Evolutionary conservation across 2,113 vertebrate species (phyloP), one percentile per base, ranked within the genome.

Genomic region (Tetrax tetrax): DNA sequence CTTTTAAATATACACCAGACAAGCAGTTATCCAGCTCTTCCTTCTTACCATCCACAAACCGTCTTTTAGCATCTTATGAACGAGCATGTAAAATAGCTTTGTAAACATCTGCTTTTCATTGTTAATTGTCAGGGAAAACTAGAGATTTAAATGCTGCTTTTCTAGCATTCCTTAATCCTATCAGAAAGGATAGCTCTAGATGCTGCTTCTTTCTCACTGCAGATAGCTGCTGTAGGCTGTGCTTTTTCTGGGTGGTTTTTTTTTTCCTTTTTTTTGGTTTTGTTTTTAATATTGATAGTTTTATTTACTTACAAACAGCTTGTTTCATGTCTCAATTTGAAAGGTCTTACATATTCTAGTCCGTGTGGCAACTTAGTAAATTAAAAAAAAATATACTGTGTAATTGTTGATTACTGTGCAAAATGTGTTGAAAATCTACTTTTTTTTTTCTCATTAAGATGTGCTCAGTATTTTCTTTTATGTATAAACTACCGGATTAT

Each of bases 91-190:
- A 98, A 98, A 97, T 95, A 97, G 97, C 97, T 97, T 98, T 98
- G 97, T 98, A 98, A 98, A 98, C 98, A 98, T 98, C 98, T 98
- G 98, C 93, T 98, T 98, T 98, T 98, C 96, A 98, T 98, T 98
- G 97, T 98, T 98, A 98, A 98, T 98, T 98, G 98, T 98, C 96
- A 98, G 92, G 95, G 95, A 97, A 98, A 98, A 95, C 89, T 94
- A 89, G 96, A 90, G 86, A 97, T 97, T 97, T 97, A 97, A 98
- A 97, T 96, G 92, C 93, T 96, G 91, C 94, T 97, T 97, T 98
- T 97, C 96, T 96, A 98, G 95, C 94, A 45, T 93, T 97, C 94
- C 94, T 95, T 98, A 98, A 98, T 98, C 94, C 92, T 97, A 94
- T 97, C 97, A 98, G 96, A 96, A 97, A 97, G 90, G 96, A 93